Percentiles rank a stretch among this genome's conserved stretches.
phyloP scores from a whole-genome alignment of 1,140 invertebrate genomes.

The Theocolax elegans region DNA sequence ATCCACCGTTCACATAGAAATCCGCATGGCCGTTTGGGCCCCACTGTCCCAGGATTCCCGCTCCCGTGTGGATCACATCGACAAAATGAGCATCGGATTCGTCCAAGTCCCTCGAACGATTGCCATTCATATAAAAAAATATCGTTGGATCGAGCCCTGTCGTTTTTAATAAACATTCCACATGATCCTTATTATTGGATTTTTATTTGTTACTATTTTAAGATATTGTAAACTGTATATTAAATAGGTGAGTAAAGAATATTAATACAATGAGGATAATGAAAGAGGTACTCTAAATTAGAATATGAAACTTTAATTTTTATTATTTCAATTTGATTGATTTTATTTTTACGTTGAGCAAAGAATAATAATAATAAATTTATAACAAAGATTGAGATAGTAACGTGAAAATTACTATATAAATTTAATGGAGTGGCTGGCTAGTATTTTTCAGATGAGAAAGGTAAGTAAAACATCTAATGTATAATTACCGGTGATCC shows the following conservation, averaged over 20 bases:
- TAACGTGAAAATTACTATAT: too few relatives aligned
- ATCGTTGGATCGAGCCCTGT: conserved; percentile 86
- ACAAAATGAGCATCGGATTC: conserved; percentile 86
- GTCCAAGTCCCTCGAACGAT: conserved; percentile 84
- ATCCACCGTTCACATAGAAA: conserved; percentile 91
- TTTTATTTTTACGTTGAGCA: too few relatives aligned
- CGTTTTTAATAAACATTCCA: conserved; percentile 22
- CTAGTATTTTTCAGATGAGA: too few relatives aligned
- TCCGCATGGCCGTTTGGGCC: conserved; percentile 88
- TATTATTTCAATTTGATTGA: too few relatives aligned
- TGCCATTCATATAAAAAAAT: conserved; percentile 82
- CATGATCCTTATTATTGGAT: conserved; percentile 29
- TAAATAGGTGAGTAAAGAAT: too few relatives aligned
- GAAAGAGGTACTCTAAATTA: too few relatives aligned
- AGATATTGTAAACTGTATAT: too few relatives aligned
- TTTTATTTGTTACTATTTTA: conserved; percentile 3
- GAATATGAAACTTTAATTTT: too few relatives aligned
- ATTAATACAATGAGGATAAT: too few relatives aligned
- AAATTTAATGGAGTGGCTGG: too few relatives aligned
- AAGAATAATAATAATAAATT: too few relatives aligned
- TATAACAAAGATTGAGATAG: too few relatives aligned
- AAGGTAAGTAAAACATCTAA: not conserved
- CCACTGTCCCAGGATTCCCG: conserved; percentile 86
- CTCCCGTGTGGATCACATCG: conserved; percentile 89
- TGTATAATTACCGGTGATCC: conserved; percentile 77